Conservation (phyloP, 2,888 invertebrate species). For the Sialis lutaria region DNA sequence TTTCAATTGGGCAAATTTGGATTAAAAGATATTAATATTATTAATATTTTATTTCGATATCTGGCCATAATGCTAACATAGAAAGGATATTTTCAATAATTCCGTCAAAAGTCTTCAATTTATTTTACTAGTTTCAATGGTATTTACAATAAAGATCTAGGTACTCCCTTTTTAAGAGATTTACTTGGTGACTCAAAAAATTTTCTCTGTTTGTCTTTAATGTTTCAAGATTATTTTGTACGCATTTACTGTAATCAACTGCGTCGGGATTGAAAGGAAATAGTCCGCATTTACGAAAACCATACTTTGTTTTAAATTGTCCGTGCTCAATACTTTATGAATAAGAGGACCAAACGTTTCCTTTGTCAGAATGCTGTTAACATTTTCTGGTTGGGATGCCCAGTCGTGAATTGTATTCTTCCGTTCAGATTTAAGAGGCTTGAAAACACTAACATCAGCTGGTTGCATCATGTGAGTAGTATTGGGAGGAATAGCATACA, state of each 20-base stretch:
- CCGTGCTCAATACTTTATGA: conserved; percentile 6
- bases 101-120: too few relatives aligned
- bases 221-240: conserved; percentile 9
- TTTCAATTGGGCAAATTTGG: too few relatives aligned
- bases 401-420: conserved; percentile 12
- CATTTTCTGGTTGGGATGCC: conserved; percentile 11
- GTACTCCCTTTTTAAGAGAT: too few relatives aligned
- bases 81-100: too few relatives aligned
- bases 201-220: background rate
- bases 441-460: conserved; percentile 15
- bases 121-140: too few relatives aligned
- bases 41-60: too few relatives aligned
- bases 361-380: conserved; percentile 12
- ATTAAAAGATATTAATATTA: too few relatives aligned
- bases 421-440: conserved; percentile 15
- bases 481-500: conserved; percentile 11
- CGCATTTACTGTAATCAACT: conserved; percentile 12
- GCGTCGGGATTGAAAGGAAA: conserved; percentile 12
- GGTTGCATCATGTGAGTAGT: conserved; percentile 15
- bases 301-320: conserved; percentile 8
- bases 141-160: too few relatives aligned
- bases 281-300: conserved; percentile 12
- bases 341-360: conserved; percentile 14
- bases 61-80: too few relatives aligned
- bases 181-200: too few relatives aligned